A percentile compares a stretch with the other conserved stretches of the same genome.
Evolutionary conservation across 2,113 vertebrate species (phyloP).

Genomic region (Parus major): DNA sequence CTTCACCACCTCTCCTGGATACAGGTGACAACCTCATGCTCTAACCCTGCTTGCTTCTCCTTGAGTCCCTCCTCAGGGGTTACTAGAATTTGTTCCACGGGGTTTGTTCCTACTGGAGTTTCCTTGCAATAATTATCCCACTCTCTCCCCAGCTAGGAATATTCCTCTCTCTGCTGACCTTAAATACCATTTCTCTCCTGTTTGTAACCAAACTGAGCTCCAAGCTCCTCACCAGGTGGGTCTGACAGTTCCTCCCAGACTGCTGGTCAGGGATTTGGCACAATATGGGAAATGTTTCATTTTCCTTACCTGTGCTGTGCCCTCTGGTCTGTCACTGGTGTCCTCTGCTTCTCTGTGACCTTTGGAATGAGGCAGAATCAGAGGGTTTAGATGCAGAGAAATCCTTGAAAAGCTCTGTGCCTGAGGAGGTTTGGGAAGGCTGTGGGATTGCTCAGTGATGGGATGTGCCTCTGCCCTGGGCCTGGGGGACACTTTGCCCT

Average conservation of each 20-base stretch:
- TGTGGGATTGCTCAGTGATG: not conserved
- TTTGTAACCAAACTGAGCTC: not conserved
- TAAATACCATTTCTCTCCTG: not conserved
- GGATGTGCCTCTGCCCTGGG: not conserved
- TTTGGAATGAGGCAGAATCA: not conserved
- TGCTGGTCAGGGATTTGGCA: not conserved
- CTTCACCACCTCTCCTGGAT: not conserved
- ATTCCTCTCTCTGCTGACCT: not conserved
- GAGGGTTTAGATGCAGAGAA: not conserved
- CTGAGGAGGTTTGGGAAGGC: not conserved
- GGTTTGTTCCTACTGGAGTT: not conserved
- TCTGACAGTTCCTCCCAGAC: not conserved
- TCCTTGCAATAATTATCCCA: not conserved
- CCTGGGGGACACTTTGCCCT: not conserved
- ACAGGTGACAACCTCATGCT: not conserved
- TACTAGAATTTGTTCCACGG: not conserved
- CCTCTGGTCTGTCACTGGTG: not conserved
- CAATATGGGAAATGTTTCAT: accelerated
- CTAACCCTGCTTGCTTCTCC: not conserved
- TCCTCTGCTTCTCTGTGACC: not conserved
- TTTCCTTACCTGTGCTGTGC: conserved; percentile 12
- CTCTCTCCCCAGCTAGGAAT: not conserved
- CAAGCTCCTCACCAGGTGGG: not conserved
- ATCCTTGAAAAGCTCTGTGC: not conserved
- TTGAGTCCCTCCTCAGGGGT: not conserved